A percentile compares a stretch with the other conserved stretches of the same genome.
These are phyloP conservation scores for Psittacara wagleri DNA, from an alignment of 2,113 vertebrate species.

Conservation along the genomic window DNA sequence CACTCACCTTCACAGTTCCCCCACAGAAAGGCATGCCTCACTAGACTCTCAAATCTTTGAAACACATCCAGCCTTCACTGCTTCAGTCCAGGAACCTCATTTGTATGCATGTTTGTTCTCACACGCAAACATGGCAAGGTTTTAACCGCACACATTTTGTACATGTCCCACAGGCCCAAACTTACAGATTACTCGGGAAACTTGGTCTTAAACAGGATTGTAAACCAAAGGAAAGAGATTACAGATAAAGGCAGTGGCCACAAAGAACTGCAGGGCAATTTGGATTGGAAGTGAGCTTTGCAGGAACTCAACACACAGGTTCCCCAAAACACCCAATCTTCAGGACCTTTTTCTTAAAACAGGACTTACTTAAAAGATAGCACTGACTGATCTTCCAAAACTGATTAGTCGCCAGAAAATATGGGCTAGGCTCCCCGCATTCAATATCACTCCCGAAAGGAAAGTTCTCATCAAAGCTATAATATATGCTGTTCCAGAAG, in stretches of 20 bases:
- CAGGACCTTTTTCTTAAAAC: background rate
- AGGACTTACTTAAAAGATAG: background rate
- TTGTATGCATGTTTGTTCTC: conserved; percentile 8
- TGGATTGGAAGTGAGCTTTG: background rate
- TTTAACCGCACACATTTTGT: background rate
- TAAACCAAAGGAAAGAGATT: background rate
- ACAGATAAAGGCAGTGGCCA: background rate
- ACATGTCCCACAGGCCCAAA: background rate
- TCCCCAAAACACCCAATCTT: background rate
- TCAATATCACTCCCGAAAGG: background rate
- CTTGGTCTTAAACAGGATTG: background rate
- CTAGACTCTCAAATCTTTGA: conserved; percentile 9
- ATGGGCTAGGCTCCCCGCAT: background rate
- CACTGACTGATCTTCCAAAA: background rate
- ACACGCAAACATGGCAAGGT: background rate
- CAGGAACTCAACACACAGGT: background rate
- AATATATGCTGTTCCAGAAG: background rate
- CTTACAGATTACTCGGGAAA: background rate
- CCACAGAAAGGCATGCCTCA: background rate
- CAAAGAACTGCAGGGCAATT: background rate
- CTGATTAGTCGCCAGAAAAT: background rate
- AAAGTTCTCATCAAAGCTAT: background rate
- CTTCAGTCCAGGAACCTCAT: conserved; percentile 29
- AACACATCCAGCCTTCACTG: background rate
- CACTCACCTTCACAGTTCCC: conserved; percentile 50